Evolutionary conservation across 2,797 vertebrate genomes (phyloP), one percentile per base, ranked within the genome.

Genomic region (Oceanodroma leucorhoa): DNA sequence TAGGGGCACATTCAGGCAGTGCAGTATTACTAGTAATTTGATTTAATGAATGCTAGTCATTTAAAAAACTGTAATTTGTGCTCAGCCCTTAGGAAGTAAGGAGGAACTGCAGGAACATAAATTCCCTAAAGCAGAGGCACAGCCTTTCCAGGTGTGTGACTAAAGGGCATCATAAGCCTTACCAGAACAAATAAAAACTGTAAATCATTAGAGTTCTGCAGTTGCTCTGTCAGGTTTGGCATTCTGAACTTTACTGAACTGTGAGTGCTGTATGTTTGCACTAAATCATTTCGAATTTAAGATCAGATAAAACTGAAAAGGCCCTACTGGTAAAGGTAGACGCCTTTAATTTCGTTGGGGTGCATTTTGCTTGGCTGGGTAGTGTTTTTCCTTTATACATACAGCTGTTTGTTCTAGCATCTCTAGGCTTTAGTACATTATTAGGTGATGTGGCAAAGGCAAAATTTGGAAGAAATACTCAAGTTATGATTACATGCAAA

Each of bases 51-150:
- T 18, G 24, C 46, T 83, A 41, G 64, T 83, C 38, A 78, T 89
- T 96, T 89, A 36, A 91, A 91, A 93, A 80, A 45, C 64, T 95
- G 45, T 91, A 91, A 92, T 93, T 94, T 95, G 65, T 91, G 61
- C 69, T 87, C n/a, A 87, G 53, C 75, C 75, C 60, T 60, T 53
- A 67, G 61, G 90, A 96, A 81, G 50, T 57, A 58, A 69, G 48
- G 32, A 85, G 75, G 53, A 92, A 67, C 60, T 80, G 64, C 1
- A 11, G 48, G 53, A 89, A 79, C 46, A 64, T 64, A 75, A 94
- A 91, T 91, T 94, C 46, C 80, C 40, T 81, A 27, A 55, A 94
- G 86, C 62, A 66, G 80, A 89, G 70, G 57, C 43, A 50, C 30
- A 66, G 41, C 51, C 70, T 55, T 84, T 78, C 36, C 81, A 90